Percentiles rank a stretch among this genome's conserved stretches.
Evolutionary conservation across 2,113 vertebrate species (phyloP).

Genomic region (Holacanthus passer): DNA sequence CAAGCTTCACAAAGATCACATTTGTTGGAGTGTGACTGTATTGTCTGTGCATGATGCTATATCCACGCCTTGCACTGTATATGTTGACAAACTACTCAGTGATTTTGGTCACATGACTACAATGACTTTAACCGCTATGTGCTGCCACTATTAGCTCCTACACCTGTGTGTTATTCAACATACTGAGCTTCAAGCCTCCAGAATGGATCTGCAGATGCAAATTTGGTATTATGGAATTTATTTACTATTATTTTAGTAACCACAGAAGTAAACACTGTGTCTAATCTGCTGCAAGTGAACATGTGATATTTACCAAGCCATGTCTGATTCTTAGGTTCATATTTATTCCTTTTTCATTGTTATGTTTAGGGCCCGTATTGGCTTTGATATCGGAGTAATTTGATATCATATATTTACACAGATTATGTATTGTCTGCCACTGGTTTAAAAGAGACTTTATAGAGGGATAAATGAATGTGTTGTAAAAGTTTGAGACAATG

Average conservation of each 20-base stretch:
- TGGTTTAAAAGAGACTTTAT: neutral
- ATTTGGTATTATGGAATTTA: slow-evolving; percentile 14
- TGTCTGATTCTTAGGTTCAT: neutral
- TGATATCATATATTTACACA: neutral
- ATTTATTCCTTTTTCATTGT: neutral
- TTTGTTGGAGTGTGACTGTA: neutral
- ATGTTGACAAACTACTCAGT: neutral
- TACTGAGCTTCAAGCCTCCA: neutral
- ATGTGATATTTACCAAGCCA: neutral
- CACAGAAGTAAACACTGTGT: slow-evolving; percentile 6
- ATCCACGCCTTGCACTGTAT: neutral
- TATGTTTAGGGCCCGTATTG: slow-evolving; percentile 14
- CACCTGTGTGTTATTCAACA: slow-evolving; percentile 17
- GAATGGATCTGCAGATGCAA: neutral
- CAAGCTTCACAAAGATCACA: neutral
- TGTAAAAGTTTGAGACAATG: neutral
- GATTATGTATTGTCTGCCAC: slow-evolving; percentile 2
- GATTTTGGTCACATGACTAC: neutral
- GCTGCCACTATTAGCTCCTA: neutral
- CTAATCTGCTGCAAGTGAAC: slow-evolving; percentile 1
- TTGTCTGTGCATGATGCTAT: neutral
- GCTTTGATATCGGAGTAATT: neutral
- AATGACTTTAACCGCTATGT: slow-evolving; percentile 2
- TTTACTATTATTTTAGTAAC: neutral
- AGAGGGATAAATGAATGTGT: neutral